Percentiles rank a stretch among this genome's conserved stretches.
Conservation (phyloP, 2,113 vertebrate genomes). For the Holacanthus passer region DNA sequence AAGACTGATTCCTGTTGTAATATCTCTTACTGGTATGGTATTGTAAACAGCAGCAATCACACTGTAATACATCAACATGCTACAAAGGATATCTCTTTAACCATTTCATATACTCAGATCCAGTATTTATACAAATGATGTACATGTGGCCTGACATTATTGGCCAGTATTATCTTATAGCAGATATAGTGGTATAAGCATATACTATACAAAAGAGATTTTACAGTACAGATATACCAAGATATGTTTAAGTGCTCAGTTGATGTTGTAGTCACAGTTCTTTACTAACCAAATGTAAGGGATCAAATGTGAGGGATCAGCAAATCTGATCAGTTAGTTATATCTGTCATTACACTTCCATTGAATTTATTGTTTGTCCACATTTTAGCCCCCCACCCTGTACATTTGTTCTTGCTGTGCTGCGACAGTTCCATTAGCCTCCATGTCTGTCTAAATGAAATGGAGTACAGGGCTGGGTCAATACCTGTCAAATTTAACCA, state of each 20-base stretch:
- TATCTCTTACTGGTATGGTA: neutral
- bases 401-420: neutral
- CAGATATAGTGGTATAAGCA: too few species aligned
- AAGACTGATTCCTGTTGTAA: neutral
- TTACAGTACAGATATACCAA: too few species aligned
- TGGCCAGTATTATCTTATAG: neutral
- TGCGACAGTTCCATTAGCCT: slow-evolving; percentile 4
- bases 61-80: neutral
- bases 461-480: slow-evolving; percentile 10
- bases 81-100: neutral
- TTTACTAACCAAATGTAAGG: too few species aligned
- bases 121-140: neutral
- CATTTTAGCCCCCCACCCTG: neutral
- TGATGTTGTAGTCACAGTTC: too few species aligned
- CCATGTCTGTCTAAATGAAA: neutral
- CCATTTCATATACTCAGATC: neutral
- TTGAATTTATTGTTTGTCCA: neutral
- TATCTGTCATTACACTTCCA: neutral
- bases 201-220: too few species aligned
- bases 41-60: neutral
- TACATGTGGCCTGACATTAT: neutral
- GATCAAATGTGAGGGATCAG: neutral
- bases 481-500: slow-evolving; percentile 20
- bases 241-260: neutral
- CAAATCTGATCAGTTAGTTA: too few species aligned